phyloP scores from a whole-genome alignment of 2,113 vertebrate species.

The Leuciscus idus region DNA sequence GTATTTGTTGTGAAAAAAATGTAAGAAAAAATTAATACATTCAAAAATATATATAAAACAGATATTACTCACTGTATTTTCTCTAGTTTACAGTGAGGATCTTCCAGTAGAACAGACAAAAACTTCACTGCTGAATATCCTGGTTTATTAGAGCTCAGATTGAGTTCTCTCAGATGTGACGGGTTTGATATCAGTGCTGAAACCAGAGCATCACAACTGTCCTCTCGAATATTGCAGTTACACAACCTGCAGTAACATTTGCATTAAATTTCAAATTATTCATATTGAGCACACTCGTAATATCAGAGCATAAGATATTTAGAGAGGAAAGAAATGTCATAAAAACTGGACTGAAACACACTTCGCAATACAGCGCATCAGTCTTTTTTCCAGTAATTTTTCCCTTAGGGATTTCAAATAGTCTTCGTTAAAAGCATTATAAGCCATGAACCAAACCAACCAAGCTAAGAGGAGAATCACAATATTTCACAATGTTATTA shows the following conservation, averaged over 20 bases:
- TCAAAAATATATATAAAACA: too few species aligned
- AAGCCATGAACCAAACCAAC: too few species aligned
- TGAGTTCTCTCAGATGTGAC: constrained; percentile 13
- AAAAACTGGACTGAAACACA: neutral
- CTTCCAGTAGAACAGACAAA: constrained; percentile 6
- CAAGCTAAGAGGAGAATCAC: too few species aligned
- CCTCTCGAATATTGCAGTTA: neutral
- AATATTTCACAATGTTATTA: too few species aligned
- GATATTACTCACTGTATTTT: neutral
- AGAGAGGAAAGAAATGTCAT: neutral
- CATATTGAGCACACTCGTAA: neutral
- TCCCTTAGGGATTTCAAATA: too few species aligned
- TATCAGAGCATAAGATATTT: neutral
- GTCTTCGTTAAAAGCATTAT: too few species aligned
- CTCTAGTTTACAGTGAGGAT: constrained; percentile 4
- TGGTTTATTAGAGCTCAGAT: neutral
- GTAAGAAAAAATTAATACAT: neutral
- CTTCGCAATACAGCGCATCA: too few species aligned
- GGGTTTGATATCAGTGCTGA: constrained; percentile 6
- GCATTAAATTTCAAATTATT: neutral
- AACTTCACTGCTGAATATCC: neutral
- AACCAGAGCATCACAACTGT: neutral
- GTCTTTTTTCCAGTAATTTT: too few species aligned
- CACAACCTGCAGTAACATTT: neutral
- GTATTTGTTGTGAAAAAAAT: neutral